Conservation (phyloP, 2,797 vertebrate species). For the Diceros bicornis region DNA sequence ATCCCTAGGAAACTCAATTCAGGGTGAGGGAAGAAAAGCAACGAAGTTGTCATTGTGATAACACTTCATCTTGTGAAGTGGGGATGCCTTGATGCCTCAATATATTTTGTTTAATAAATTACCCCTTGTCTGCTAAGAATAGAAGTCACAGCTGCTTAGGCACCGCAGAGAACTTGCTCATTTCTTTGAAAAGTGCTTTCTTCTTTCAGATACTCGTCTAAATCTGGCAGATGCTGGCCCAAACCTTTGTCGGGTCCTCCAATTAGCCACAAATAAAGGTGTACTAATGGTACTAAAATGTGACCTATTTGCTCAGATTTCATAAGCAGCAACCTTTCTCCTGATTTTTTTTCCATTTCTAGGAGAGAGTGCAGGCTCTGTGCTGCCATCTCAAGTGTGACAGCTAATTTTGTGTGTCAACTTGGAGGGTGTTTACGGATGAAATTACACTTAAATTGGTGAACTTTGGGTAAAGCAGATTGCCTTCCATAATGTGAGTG, state of each 20-base stretch:
- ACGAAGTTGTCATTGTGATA: background rate
- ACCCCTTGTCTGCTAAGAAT: conserved; percentile 60
- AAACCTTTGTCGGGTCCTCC: background rate
- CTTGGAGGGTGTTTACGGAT: background rate
- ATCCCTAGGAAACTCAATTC: conserved; percentile 27
- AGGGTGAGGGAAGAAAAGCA: background rate
- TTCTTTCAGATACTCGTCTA: background rate
- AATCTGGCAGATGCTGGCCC: background rate
- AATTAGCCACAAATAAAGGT: background rate
- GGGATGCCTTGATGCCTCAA: background rate
- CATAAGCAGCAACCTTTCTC: background rate
- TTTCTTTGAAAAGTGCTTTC: conserved; percentile 39
- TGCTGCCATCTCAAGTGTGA: background rate
- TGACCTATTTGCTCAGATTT: background rate
- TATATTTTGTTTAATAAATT: conserved; percentile 61
- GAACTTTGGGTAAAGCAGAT: background rate
- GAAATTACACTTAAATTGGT: conserved; percentile 13
- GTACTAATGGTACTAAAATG: background rate
- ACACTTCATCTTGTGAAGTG: background rate
- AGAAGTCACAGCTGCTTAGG: conserved; percentile 64
- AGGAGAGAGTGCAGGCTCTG: background rate
- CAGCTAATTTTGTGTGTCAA: background rate
- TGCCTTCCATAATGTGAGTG: background rate
- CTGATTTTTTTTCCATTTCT: background rate
- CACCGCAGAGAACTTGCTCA: background rate